phyloP scores from a whole-genome alignment of 1,140 invertebrate species.

The Drosophila saltans region DNA sequence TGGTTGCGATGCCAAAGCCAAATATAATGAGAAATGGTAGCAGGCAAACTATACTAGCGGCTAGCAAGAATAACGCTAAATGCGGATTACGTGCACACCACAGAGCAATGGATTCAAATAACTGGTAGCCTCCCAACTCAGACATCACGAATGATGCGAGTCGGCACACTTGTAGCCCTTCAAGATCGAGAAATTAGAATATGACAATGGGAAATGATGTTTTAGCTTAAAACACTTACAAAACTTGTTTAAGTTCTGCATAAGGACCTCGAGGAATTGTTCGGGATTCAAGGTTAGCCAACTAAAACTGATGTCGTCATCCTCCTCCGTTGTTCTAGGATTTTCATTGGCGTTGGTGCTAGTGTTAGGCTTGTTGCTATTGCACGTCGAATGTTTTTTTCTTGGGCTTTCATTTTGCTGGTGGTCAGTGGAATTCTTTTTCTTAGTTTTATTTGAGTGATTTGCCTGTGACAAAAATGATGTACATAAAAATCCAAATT shows the following conservation, averaged over 20 bases:
- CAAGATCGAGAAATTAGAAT: background rate
- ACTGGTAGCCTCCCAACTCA: constrained; percentile 70
- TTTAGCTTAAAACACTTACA: constrained; percentile 38
- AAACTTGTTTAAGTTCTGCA: constrained; percentile 45
- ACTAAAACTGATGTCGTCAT: background rate
- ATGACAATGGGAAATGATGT: background rate
- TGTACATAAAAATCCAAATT: background rate
- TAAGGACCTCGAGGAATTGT: constrained; percentile 47
- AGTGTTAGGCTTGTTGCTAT: background rate
- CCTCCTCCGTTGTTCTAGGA: background rate
- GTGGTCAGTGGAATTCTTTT: background rate
- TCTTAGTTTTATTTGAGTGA: constrained; percentile 2
- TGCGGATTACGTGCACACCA: constrained; percentile 72
- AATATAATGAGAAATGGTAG: constrained; percentile 72
- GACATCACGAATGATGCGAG: constrained; percentile 42
- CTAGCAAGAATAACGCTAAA: constrained; percentile 61
- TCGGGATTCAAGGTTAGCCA: constrained; percentile 22
- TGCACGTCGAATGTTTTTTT: background rate
- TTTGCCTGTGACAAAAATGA: constrained; percentile 1
- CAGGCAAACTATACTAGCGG: constrained; percentile 55
- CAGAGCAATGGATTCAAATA: constrained; percentile 46
- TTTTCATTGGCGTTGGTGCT: background rate
- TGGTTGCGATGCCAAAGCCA: constrained; percentile 67
- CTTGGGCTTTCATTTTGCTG: background rate
- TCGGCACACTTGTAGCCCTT: constrained; percentile 54